Evolutionary conservation across 1,140 invertebrate genomes (phyloP).

Genomic region (Lucilia sericata): DNA sequence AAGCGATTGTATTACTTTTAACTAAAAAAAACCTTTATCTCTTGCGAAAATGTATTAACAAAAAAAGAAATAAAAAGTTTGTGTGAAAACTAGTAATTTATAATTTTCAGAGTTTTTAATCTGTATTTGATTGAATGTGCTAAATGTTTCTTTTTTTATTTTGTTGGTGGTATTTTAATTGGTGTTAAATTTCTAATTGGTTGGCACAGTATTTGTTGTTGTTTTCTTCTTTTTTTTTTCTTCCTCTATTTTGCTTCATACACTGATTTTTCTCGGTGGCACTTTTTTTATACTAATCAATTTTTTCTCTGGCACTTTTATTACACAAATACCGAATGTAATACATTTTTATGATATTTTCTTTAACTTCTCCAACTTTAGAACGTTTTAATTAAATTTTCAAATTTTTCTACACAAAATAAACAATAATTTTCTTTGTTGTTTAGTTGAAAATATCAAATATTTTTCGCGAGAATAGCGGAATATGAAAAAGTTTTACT

Average conservation of each 20-base stretch:
- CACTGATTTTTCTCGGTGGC: slow-evolving; percentile 11
- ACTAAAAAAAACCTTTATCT: neutral
- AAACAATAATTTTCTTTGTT: slow-evolving; percentile 24
- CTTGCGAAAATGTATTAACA: neutral
- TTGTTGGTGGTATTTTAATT: slow-evolving; percentile 18
- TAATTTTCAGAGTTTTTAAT: neutral
- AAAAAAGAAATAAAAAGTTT: neutral
- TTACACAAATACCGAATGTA: slow-evolving; percentile 5
- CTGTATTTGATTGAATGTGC: slow-evolving; percentile 19
- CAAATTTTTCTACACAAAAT: neutral
- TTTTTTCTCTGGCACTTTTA: slow-evolving; percentile 27
- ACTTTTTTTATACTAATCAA: slow-evolving; percentile 30
- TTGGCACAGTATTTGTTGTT: slow-evolving; percentile 19
- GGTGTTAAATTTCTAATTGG: slow-evolving; percentile 26
- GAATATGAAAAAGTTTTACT: slow-evolving; percentile 19
- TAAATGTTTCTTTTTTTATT: slow-evolving; percentile 53
- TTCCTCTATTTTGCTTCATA: neutral
- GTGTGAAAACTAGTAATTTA: slow-evolving; percentile 3
- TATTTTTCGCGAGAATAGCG: slow-evolving; percentile 7
- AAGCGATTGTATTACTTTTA: neutral
- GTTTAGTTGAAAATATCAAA: slow-evolving; percentile 14
- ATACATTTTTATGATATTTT: slow-evolving; percentile 32
- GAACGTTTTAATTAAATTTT: neutral
- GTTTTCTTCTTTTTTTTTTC: neutral
- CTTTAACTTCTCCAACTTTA: neutral